Percentiles rank a stretch among this genome's conserved stretches.
These are phyloP conservation scores for Bathynomus jamesi DNA, from an alignment of 1,140 invertebrate genomes.

Conservation along the genomic window DNA sequence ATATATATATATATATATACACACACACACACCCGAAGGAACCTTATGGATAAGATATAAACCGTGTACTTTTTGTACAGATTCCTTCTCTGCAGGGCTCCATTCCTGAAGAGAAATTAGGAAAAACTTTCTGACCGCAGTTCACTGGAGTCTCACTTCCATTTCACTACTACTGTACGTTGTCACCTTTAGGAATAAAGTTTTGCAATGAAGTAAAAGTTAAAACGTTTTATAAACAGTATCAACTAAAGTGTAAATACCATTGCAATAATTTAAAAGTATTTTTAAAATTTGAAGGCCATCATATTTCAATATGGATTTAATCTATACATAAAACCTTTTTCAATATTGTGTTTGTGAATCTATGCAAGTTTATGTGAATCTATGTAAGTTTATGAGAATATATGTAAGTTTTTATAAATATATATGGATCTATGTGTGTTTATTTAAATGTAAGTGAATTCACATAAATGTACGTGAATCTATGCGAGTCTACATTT, in stretches of 20 bases:
- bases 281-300: no score
- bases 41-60: no score
- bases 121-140: no score
- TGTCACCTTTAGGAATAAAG: background rate
- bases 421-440: background rate
- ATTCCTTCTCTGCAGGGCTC: no score
- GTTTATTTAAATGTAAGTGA: background rate
- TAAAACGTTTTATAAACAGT: background rate
- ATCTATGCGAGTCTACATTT: no score
- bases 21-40: no score
- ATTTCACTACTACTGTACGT: no score
- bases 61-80: no score
- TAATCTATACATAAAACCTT: background rate
- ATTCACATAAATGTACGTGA: background rate
- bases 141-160: no score
- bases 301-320: no score
- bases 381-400: background rate
- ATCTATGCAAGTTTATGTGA: background rate
- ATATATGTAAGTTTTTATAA: background rate
- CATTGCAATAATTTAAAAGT: background rate
- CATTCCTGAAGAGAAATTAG: no score
- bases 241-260: background rate
- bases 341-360: background rate
- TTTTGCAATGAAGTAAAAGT: background rate
- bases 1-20: no score